A percentile compares a stretch with the other conserved stretches of the same genome.
These are phyloP conservation scores for Aphelenchoides bicaudatus DNA, from an alignment of 2,888 invertebrate genomes.

Conservation along the genomic window DNA sequence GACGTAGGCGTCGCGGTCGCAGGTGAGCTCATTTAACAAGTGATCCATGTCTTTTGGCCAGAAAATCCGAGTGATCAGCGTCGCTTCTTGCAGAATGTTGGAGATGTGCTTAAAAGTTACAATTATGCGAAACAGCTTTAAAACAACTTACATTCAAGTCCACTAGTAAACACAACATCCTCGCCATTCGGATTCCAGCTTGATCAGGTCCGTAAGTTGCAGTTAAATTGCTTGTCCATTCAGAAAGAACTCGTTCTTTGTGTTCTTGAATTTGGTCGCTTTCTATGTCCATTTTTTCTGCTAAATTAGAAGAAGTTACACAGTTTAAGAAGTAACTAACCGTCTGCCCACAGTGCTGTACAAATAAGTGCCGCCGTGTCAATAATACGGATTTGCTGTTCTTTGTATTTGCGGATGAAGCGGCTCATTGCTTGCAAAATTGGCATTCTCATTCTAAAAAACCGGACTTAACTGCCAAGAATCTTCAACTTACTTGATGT, in stretches of 20 bases:
- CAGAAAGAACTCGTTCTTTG: conserved; percentile 14
- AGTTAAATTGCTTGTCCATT: conserved; percentile 14
- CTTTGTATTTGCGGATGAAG: conserved; percentile 12
- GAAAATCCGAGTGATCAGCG: conserved; percentile 10
- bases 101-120: conserved; percentile 10
- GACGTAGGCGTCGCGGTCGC: conserved; percentile 8
- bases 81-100: conserved; percentile 14
- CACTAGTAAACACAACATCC: conserved; percentile 14
- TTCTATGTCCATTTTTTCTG: background rate
- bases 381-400: conserved; percentile 3
- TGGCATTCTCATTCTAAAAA: conserved; percentile 17
- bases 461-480: background rate
- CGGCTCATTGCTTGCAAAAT: conserved; percentile 16
- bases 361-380: conserved; percentile 21
- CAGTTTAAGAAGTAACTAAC: background rate
- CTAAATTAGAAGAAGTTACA: background rate
- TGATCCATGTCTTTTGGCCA: conserved; percentile 11
- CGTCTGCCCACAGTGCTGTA: conserved; percentile 17
- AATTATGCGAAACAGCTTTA: background rate
- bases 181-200: conserved; percentile 6
- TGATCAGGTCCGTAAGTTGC: conserved; percentile 17
- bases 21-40: conserved; percentile 4
- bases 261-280: background rate
- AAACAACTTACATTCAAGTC: conserved; percentile 14
- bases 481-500: conserved; percentile 3